Evolutionary conservation across 2,113 vertebrate species (phyloP).

Genomic region (Myrmophylax atrothorax): DNA sequence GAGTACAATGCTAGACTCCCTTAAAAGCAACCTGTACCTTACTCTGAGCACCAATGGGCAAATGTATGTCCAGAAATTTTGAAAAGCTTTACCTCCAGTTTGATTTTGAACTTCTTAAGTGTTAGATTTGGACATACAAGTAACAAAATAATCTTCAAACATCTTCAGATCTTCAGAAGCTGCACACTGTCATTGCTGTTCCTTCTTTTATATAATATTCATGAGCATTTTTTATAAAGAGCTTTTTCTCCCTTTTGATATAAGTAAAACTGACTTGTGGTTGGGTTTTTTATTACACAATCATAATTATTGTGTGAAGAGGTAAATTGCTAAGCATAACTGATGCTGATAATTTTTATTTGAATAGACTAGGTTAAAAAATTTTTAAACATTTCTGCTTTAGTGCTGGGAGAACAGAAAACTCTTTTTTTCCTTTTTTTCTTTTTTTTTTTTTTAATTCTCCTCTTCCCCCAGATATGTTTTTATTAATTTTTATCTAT

Average conservation of each 20-base stretch:
- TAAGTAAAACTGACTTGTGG: background rate
- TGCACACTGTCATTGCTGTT: background rate
- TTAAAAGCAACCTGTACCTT: background rate
- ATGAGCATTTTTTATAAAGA: background rate
- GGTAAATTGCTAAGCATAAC: background rate
- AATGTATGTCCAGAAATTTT: background rate
- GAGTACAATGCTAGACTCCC: background rate
- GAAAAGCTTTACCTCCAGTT: background rate
- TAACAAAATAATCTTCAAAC: background rate
- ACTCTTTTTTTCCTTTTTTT: accelerated
- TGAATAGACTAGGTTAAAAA: background rate
- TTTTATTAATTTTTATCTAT: background rate
- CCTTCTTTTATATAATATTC: background rate
- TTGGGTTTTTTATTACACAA: background rate
- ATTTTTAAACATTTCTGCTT: background rate
- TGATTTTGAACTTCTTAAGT: background rate
- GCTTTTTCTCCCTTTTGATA: background rate
- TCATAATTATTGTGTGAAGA: background rate
- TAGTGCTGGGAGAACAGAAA: background rate
- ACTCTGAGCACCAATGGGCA: accelerated
- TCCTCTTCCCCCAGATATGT: background rate
- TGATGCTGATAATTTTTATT: background rate
- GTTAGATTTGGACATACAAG: background rate
- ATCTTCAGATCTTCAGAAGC: background rate
- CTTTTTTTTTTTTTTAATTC: background rate